Base-by-base conservation (phyloP, 2,113 vertebrate genomes). In the Boulengeromyrus knoepffleri region DNA sequence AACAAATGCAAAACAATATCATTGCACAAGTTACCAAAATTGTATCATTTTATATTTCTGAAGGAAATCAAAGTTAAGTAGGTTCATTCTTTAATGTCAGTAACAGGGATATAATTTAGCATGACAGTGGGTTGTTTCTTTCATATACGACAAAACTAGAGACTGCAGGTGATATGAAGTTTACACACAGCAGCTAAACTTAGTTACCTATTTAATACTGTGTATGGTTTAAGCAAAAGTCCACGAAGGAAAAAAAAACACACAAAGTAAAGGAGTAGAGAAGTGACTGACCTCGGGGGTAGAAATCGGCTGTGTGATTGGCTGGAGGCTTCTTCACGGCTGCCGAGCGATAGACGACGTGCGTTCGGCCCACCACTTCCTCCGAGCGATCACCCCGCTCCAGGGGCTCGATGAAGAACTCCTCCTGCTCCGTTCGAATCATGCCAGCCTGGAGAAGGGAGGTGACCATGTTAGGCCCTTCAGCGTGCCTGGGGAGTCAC, bases 321-420 rank as follows among this genome's bases (percentile, higher is more conserved):
- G 94, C 92, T 90, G 96, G 93, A 31, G 93, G 88, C 91, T 93
- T 96, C 92, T 96, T 96, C 86, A 96, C 92, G n/a, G 97, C 96
- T 0, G 97, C 97, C 27, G 97, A 97, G 91, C 97, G 98, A 94
- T 99, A 99, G 6, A 99, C 95, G 92, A 99, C 94, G 12, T 99
- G 99, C 0, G 96, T 95, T 84, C 99, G 96, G 74, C 98, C 98
- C 17, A 93, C 94, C 15, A 96, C 97, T 1, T 94, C 95, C 15
- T 96, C 96, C 91, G 93, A 93, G 88, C 93, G 93, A 56, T 93
- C 91, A 1, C 97, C 97, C 88, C 95, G 96, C 93, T 99, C 96
- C 93, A 98, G 92, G 0, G 99, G 99, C 91, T 99, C 99, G 3
- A 99, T 99, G 94, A 99, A 99, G 96, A 98, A 99, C 95, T 99